Conservation (phyloP, 2,113 vertebrate species). For the Amphiprion percula region DNA sequence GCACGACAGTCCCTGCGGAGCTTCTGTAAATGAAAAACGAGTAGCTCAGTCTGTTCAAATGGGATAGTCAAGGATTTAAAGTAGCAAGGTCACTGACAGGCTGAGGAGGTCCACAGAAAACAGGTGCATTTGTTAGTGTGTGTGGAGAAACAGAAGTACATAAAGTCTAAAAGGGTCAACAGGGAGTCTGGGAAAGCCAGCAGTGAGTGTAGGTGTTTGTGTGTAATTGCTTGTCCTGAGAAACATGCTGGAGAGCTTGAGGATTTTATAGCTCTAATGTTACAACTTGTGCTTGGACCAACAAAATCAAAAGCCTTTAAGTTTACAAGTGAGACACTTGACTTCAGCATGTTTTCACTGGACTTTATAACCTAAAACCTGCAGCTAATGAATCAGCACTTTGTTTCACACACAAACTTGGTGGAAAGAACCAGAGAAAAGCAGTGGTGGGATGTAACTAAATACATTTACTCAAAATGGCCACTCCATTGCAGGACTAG, state of each 20-base stretch:
- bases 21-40: slow-evolving; percentile 33
- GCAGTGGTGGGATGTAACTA: background rate
- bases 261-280: slow-evolving; percentile 33
- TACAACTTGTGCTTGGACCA: slow-evolving; percentile 54
- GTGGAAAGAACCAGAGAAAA: slow-evolving; percentile 2
- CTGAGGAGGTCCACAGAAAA: background rate
- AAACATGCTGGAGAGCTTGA: slow-evolving; percentile 24
- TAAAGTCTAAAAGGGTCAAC: slow-evolving; percentile 33
- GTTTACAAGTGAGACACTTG: slow-evolving; percentile 54
- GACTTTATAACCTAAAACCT: slow-evolving; percentile 8
- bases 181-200: slow-evolving; percentile 21
- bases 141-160: background rate
- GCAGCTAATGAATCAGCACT: slow-evolving; percentile 41
- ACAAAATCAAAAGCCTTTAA: slow-evolving; percentile 51
- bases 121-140: slow-evolving; percentile 33
- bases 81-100: slow-evolving; percentile 19
- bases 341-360: slow-evolving; percentile 42
- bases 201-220: slow-evolving; percentile 11
- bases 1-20: slow-evolving; percentile 27
- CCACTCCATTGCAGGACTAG: no score
- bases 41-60: slow-evolving; percentile 15
- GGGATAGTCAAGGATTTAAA: slow-evolving; percentile 40
- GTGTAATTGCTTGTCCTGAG: slow-evolving; percentile 39
- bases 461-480: background rate
- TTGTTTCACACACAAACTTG: background rate